Conservation (phyloP, 2,113 vertebrate species). For the Heliornis fulica region DNA sequence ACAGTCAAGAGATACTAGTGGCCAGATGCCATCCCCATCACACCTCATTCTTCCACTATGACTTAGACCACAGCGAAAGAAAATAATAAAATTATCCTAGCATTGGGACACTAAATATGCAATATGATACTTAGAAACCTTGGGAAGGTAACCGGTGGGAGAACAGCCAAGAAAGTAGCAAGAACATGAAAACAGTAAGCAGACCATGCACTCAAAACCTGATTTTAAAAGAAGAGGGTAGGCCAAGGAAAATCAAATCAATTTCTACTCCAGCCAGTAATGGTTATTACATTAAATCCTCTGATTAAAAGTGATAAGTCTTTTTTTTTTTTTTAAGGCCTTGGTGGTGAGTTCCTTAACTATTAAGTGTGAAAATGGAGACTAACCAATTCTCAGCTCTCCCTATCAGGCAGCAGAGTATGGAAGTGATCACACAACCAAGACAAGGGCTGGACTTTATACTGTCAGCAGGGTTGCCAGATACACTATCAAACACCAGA, state of each 20-base stretch:
- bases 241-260: neutral
- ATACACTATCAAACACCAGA: neutral
- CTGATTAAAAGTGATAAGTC: neutral
- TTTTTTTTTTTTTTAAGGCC: neutral
- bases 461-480: neutral
- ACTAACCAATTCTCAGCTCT: neutral
- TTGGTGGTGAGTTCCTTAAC: neutral
- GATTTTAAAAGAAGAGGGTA: neutral
- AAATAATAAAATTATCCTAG: neutral
- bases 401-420: neutral
- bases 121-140: neutral
- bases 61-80: neutral
- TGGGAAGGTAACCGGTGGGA: neutral
- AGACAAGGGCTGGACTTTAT: neutral
- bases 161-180: neutral
- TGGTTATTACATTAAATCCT: neutral
- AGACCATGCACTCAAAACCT: accelerated
- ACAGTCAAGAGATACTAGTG: accelerated
- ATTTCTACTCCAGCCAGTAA: neutral
- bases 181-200: neutral
- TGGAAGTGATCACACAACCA: accelerated
- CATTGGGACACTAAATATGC: neutral
- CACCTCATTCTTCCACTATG: neutral
- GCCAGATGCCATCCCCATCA: neutral
- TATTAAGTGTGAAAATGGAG: neutral